These are phyloP conservation scores for Scolopax bukidnonensis DNA, from an alignment of 2,797 vertebrate species.

Conservation along the genomic window DNA sequence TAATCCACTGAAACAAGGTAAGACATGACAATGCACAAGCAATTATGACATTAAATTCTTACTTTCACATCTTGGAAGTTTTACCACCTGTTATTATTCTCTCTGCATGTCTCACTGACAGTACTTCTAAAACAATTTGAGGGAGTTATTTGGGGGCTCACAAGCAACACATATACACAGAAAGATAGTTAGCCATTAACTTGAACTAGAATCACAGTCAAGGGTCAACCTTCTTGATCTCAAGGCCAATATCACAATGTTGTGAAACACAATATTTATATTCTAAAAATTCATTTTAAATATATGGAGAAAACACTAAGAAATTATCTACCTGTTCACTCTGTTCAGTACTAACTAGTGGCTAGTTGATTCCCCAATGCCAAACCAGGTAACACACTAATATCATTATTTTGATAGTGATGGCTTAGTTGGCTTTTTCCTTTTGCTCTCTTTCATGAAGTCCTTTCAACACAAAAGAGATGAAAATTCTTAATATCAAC, in stretches of 20 bases:
- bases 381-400: background rate
- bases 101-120: background rate
- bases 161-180: accelerated
- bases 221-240: background rate
- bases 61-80: background rate
- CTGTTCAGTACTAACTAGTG: background rate
- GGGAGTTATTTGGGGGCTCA: background rate
- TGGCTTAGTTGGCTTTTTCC: background rate
- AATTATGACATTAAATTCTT: background rate
- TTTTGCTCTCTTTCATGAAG: background rate
- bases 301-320: background rate
- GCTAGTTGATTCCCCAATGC: background rate
- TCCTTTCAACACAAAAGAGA: background rate
- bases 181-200: background rate
- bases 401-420: background rate
- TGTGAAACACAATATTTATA: background rate
- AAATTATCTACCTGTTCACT: background rate
- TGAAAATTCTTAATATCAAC: background rate
- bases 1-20: background rate
- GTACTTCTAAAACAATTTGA: background rate
- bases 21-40: background rate
- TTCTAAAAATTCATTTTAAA: background rate
- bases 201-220: background rate
- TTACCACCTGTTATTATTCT: background rate
- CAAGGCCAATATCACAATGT: background rate